Evolutionary conservation across 2,888 invertebrate species (phyloP).

Genomic region (Hipparchia semele): DNA sequence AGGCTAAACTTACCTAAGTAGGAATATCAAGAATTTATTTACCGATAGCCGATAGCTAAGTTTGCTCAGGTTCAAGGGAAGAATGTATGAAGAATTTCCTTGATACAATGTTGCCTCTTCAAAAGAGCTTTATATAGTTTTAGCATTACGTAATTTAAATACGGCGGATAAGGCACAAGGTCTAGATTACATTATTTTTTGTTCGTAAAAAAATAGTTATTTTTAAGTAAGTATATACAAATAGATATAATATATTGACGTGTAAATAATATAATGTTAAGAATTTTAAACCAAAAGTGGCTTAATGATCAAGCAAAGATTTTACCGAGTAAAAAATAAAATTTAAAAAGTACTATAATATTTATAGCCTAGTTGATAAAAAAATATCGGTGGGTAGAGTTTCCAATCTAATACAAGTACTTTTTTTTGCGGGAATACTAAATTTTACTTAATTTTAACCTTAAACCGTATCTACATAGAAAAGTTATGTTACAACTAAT

Average conservation of each 20-base stretch:
- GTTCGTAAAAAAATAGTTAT: not conserved
- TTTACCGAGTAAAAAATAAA: not conserved
- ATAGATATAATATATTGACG: not conserved
- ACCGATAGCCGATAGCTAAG: not conserved
- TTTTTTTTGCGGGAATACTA: not conserved
- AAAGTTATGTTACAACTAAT: slow-evolving; percentile 1
- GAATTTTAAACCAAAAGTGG: not conserved
- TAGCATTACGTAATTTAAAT: slow-evolving; percentile 36
- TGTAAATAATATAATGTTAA: slow-evolving; percentile 8
- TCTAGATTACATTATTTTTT: no score
- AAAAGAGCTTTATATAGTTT: slow-evolving; percentile 42
- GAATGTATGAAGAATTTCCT: slow-evolving; percentile 16
- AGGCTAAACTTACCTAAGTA: not conserved
- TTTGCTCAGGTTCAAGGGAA: slow-evolving; percentile 5
- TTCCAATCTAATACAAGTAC: not conserved
- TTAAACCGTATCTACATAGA: not conserved
- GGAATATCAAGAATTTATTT: not conserved
- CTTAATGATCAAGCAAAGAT: not conserved
- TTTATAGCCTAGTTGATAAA: not conserved
- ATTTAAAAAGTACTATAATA: not conserved
- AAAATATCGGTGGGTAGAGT: not conserved
- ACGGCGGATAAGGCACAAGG: slow-evolving; percentile 3
- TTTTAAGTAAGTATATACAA: not conserved
- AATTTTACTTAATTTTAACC: not conserved
- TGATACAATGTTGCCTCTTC: slow-evolving; percentile 38